Conservation (phyloP, 2,113 vertebrate species). For the Daboia siamensis region DNA sequence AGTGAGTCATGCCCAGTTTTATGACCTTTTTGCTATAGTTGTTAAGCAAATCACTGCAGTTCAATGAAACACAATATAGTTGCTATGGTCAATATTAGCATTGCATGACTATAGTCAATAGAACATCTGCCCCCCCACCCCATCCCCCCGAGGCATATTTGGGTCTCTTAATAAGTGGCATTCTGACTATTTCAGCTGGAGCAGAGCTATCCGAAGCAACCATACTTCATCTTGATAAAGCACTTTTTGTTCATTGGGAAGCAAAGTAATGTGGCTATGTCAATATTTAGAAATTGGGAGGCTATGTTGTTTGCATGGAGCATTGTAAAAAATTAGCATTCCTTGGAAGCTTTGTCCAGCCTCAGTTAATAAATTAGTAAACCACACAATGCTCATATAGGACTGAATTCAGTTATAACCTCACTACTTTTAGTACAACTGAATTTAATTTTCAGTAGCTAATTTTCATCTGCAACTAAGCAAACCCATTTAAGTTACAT, state of each 20-base stretch:
- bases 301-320: neutral
- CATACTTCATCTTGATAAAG: neutral
- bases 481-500: neutral
- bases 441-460: neutral
- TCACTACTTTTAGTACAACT: neutral
- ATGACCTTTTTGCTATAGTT: neutral
- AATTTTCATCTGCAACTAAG: neutral
- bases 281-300: neutral
- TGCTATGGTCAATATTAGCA: neutral
- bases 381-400: neutral
- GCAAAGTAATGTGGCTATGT: neutral
- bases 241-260: neutral
- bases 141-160: neutral
- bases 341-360: neutral
- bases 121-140: neutral
- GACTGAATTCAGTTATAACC: neutral
- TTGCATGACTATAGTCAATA: neutral
- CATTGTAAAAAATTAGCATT: neutral
- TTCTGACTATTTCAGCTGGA: neutral
- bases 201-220: neutral
- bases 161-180: neutral
- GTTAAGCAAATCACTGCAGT: neutral
- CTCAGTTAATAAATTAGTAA: neutral
- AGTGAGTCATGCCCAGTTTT: neutral
- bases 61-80: neutral